phyloP scores from a whole-genome alignment of 2,797 vertebrate genomes.

The Acanthis flammea region DNA sequence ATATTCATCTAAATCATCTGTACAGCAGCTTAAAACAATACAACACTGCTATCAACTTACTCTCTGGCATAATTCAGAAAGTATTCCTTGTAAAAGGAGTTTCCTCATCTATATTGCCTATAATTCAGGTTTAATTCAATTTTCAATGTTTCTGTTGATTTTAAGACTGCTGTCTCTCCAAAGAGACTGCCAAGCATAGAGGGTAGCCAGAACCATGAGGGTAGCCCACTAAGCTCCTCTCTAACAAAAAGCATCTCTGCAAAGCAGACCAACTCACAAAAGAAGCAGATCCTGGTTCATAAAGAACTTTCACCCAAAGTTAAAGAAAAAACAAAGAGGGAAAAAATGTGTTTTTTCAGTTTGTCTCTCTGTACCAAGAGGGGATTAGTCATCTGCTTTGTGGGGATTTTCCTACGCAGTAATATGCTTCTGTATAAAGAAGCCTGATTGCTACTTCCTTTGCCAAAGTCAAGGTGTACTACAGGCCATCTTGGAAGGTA shows the following conservation, averaged over 20 bases:
- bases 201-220: not conserved
- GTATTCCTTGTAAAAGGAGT: not conserved
- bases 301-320: not conserved
- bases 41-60: not conserved
- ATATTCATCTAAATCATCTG: not conserved
- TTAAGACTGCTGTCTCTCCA: not conserved
- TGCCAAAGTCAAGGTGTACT: not conserved
- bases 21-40: not conserved
- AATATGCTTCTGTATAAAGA: not conserved
- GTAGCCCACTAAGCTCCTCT: not conserved
- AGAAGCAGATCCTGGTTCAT: not conserved
- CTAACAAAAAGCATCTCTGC: not conserved
- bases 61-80: not conserved
- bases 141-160: not conserved
- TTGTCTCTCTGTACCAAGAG: not conserved
- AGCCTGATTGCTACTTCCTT: not conserved
- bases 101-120: not conserved
- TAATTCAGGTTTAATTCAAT: not conserved
- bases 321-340: not conserved
- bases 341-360: not conserved
- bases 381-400: constrained; percentile 4
- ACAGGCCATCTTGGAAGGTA: not conserved
- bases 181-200: not conserved
- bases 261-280: not conserved
- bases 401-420: not conserved